Percentiles rank a stretch among this genome's conserved stretches.
Evolutionary conservation across 2,113 vertebrate species (phyloP).

Genomic region (Chaetops frenatus): DNA sequence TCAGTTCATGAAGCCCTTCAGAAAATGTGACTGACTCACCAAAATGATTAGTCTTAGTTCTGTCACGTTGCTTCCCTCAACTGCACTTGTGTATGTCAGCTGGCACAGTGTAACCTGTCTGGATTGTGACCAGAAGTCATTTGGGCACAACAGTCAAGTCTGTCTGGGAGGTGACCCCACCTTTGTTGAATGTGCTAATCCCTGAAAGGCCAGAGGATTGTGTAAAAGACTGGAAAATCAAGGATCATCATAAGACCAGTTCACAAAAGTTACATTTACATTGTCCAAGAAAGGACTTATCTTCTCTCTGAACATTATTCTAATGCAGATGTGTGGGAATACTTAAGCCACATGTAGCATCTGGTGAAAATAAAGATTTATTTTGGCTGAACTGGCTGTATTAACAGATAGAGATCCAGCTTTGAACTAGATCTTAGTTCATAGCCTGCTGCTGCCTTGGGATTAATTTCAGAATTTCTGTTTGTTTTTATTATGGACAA

Average conservation of each 20-base stretch:
- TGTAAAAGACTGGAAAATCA: background rate
- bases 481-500: constrained; percentile 42
- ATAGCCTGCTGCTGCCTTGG: constrained; percentile 41
- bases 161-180: background rate
- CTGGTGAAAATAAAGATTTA: constrained; percentile 61
- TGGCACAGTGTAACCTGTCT: background rate
- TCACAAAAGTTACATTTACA: background rate
- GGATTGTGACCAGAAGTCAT: background rate
- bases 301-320: constrained; percentile 29
- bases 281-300: background rate
- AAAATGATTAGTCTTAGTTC: background rate
- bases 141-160: background rate
- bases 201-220: background rate
- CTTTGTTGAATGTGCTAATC: constrained; percentile 3
- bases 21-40: background rate
- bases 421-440: constrained; percentile 63
- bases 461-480: constrained; percentile 56
- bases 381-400: constrained; percentile 41
- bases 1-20: background rate
- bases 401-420: constrained; percentile 19
- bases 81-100: background rate
- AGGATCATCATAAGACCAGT: background rate
- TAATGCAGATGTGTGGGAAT: constrained; percentile 41
- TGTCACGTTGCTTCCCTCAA: background rate
- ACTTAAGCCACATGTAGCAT: constrained; percentile 39